Percentiles rank a stretch among this genome's conserved stretches.
Conservation (phyloP, 2,888 invertebrate species). For the Aethes cnicana region DNA sequence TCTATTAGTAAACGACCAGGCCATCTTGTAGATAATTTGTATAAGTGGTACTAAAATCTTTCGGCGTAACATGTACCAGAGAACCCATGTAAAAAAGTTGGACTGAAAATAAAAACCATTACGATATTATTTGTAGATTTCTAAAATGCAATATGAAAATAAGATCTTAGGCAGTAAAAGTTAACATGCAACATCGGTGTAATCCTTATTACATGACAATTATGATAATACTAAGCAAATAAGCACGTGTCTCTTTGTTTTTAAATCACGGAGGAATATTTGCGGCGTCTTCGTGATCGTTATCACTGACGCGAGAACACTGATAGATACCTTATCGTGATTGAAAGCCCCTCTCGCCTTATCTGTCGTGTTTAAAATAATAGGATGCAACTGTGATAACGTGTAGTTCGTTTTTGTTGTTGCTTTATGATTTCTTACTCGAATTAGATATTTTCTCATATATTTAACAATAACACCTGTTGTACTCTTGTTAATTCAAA, state of each 20-base stretch:
- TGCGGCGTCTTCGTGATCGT: constrained; percentile 37
- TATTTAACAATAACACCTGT: too few relatives aligned
- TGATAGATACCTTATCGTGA: constrained; percentile 61
- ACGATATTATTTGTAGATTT: too few relatives aligned
- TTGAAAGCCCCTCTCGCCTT: constrained; percentile 51
- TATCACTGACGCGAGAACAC: constrained; percentile 44
- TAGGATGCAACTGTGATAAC: constrained; percentile 16
- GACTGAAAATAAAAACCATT: too few relatives aligned
- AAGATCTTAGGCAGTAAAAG: too few relatives aligned
- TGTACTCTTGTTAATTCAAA: too few relatives aligned
- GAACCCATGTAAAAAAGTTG: too few relatives aligned
- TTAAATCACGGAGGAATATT: constrained; percentile 25
- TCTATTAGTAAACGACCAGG: too few relatives aligned
- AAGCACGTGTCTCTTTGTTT: constrained; percentile 10
- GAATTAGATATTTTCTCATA: not conserved
- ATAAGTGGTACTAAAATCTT: too few relatives aligned
- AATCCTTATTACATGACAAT: not conserved
- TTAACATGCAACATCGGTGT: too few relatives aligned
- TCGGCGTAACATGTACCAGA: too few relatives aligned
- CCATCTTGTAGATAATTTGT: too few relatives aligned
- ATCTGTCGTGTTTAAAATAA: constrained; percentile 32
- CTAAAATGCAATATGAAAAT: too few relatives aligned
- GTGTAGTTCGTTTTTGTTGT: not conserved
- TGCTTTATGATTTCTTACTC: not conserved
- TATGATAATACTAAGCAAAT: constrained; percentile 1